Evolutionary conservation across 1,140 invertebrate genomes (phyloP).

Genomic region (Procambarus clarkii): DNA sequence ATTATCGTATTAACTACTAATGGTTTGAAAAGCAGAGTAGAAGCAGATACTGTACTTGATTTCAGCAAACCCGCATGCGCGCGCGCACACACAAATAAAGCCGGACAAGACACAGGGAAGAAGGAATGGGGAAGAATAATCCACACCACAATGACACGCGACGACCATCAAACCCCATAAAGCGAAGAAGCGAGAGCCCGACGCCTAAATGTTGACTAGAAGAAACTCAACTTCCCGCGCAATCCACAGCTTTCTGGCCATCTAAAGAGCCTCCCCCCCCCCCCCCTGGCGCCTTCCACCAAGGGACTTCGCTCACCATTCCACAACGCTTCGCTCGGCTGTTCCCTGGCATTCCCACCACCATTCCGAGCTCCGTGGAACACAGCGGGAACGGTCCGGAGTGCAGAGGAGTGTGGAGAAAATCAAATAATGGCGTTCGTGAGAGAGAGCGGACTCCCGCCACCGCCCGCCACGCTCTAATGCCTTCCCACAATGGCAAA

Average conservation of each 20-base stretch:
- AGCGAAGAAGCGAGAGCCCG: not conserved
- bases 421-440: conserved; percentile 13
- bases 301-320: not conserved
- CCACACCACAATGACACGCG: conserved; percentile 30
- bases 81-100: not conserved
- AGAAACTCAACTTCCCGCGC: not conserved
- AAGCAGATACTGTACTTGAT: no score
- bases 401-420: not conserved
- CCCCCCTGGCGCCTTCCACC: not conserved
- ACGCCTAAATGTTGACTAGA: conserved; percentile 20
- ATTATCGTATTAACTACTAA: no score
- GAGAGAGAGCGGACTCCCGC: not conserved
- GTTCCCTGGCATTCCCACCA: not conserved
- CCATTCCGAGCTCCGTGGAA: not conserved
- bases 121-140: not conserved
- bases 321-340: not conserved
- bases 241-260: conserved; percentile 15
- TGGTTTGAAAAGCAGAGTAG: no score
- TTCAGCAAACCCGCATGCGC: no score
- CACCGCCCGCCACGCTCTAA: conserved; percentile 24
- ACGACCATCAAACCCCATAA: conserved; percentile 36
- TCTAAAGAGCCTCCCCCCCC: not conserved
- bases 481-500: conserved; percentile 40
- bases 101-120: not conserved
- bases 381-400: not conserved